Percentiles rank a stretch among this genome's conserved stretches.
Conservation (phyloP, 2,113 vertebrate genomes). For the Lanius ludovicianus region DNA sequence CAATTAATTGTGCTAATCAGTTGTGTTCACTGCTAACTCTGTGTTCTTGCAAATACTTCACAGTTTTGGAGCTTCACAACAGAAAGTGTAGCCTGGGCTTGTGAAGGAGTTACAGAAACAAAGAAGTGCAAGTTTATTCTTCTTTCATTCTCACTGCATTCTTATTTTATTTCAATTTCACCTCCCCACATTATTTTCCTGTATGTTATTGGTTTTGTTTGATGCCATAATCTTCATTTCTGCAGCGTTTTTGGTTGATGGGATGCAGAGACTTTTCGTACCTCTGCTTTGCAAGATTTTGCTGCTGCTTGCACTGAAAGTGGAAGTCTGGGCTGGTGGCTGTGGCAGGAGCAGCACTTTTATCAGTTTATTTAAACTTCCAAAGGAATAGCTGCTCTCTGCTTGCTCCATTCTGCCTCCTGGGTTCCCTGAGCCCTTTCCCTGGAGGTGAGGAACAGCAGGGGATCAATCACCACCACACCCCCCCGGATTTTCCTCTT, state of each 20-base stretch:
- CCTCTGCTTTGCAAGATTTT: background rate
- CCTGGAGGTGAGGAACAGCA: background rate
- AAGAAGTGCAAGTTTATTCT: background rate
- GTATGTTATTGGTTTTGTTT: background rate
- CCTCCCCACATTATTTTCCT: background rate
- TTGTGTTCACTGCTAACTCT: background rate
- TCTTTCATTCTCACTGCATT: background rate
- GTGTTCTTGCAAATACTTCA: background rate
- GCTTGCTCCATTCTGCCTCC: background rate
- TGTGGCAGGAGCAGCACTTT: background rate
- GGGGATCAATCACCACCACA: background rate
- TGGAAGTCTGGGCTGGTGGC: background rate
- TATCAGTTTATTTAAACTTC: background rate
- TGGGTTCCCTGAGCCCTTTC: background rate
- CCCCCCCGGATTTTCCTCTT: background rate
- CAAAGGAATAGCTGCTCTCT: background rate
- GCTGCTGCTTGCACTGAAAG: background rate
- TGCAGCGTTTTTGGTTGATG: background rate
- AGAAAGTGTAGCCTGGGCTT: accelerated
- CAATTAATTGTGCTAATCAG: background rate
- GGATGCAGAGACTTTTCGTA: background rate
- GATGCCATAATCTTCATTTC: background rate
- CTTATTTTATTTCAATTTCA: background rate
- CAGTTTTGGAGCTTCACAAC: background rate
- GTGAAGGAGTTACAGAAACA: background rate